A percentile compares a stretch with the other conserved stretches of the same genome.
Evolutionary conservation across 2,113 vertebrate genomes (phyloP).

Genomic region (Cathartes aura): DNA sequence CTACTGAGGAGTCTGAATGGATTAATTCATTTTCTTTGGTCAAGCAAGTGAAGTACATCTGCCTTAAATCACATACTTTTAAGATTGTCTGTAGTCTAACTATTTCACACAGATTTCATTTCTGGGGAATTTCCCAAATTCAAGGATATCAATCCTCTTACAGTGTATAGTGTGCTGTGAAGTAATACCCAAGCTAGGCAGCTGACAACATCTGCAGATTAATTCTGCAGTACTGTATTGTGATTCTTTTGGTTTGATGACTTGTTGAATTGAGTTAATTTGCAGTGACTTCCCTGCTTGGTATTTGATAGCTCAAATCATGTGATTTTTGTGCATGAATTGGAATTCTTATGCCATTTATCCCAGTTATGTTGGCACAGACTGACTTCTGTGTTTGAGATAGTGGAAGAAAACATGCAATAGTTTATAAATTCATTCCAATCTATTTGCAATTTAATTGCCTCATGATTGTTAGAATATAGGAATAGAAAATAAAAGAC

Average conservation of each 20-base stretch:
- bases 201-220: background rate
- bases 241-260: background rate
- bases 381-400: background rate
- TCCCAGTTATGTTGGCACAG: background rate
- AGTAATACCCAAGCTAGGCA: background rate
- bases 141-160: background rate
- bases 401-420: background rate
- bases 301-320: background rate
- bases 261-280: background rate
- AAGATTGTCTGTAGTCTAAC: background rate
- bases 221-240: background rate
- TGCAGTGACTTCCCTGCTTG: background rate
- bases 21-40: background rate
- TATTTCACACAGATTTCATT: background rate
- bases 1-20: background rate
- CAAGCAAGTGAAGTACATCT: background rate
- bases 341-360: slow-evolving; percentile 13
- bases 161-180: background rate
- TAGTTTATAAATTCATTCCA: background rate
- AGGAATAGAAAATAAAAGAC: background rate
- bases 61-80: background rate
- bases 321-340: background rate
- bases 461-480: background rate
- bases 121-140: background rate
- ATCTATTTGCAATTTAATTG: background rate